Conservation (phyloP, 2,113 vertebrate species). For the Chaetorhynchus papuensis region DNA sequence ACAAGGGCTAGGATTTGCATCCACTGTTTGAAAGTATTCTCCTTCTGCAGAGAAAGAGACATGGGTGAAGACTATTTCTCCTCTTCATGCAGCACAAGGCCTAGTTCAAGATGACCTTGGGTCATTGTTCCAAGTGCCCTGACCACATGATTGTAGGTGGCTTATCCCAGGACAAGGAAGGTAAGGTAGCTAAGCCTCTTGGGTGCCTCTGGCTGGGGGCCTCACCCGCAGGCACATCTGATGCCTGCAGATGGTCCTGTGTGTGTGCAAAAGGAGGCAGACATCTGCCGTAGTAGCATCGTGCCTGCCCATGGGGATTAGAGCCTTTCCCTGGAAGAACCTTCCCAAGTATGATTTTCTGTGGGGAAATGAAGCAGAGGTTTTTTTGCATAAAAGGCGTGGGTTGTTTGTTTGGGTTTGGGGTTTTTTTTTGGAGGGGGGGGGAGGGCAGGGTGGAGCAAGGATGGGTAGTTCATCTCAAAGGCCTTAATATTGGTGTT, state of each 20-base stretch:
- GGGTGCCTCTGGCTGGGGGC: neutral
- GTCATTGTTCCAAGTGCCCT: neutral
- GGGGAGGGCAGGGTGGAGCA: fast-evolving
- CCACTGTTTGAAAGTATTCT: neutral
- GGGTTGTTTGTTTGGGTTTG: neutral
- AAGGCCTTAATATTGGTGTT: neutral
- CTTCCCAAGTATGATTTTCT: neutral
- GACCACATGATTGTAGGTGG: fast-evolving
- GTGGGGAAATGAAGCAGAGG: neutral
- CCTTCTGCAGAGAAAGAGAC: neutral
- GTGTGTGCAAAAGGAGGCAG: neutral
- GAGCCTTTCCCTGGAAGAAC: neutral
- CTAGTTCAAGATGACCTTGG: neutral
- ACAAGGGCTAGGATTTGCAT: neutral
- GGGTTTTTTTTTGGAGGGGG: neutral
- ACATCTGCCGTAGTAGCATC: neutral
- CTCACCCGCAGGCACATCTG: neutral
- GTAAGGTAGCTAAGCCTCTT: neutral
- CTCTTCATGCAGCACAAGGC: neutral
- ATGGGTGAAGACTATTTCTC: neutral
- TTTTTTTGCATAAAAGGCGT: neutral
- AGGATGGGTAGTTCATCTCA: neutral
- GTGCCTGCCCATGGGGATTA: fast-evolving
- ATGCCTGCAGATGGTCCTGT: neutral
- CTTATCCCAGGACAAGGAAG: neutral